Percentiles rank a stretch among this genome's conserved stretches.
Evolutionary conservation across 2,888 invertebrate genomes (phyloP).

Genomic region (Athalia cordata): DNA sequence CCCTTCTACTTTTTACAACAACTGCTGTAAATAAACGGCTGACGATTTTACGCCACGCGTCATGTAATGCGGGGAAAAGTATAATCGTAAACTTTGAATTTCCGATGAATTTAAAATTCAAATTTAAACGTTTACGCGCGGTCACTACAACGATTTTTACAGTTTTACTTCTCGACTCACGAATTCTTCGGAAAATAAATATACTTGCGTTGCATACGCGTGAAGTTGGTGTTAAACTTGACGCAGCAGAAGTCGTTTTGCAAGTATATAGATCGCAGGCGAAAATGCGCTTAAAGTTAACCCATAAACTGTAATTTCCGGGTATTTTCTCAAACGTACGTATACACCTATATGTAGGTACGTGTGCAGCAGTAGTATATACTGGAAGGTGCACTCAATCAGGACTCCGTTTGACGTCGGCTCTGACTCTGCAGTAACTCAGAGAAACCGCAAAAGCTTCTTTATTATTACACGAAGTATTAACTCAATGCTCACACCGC

Average conservation of each 20-base stretch:
- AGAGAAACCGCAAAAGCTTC: constrained; percentile 25
- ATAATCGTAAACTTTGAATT: background rate
- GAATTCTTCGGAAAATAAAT: too few species aligned
- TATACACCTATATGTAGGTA: background rate
- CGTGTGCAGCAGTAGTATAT: background rate
- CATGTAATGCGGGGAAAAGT: too few species aligned
- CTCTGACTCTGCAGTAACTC: constrained; percentile 8
- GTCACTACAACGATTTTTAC: too few species aligned
- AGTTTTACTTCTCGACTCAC: too few species aligned
- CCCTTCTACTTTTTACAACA: too few species aligned
- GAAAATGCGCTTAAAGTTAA: constrained; percentile 8
- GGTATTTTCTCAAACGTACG: constrained; percentile 13
- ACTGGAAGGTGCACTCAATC: constrained; percentile 32
- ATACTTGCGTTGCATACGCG: too few species aligned
- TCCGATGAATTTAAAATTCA: background rate
- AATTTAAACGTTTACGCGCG: too few species aligned
- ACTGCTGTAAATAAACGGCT: too few species aligned
- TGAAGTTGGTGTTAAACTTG: background rate
- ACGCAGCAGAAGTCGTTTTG: background rate
- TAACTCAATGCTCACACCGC: background rate
- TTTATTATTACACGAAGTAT: constrained; percentile 40
- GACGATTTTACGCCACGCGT: too few species aligned
- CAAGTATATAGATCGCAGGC: background rate
- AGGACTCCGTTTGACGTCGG: constrained; percentile 31
- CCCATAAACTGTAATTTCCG: constrained; percentile 13